A percentile compares a stretch with the other conserved stretches of the same genome.
These are phyloP conservation scores for Anolis sagrei DNA, from an alignment of 2,113 vertebrate species.

Conservation along the genomic window DNA sequence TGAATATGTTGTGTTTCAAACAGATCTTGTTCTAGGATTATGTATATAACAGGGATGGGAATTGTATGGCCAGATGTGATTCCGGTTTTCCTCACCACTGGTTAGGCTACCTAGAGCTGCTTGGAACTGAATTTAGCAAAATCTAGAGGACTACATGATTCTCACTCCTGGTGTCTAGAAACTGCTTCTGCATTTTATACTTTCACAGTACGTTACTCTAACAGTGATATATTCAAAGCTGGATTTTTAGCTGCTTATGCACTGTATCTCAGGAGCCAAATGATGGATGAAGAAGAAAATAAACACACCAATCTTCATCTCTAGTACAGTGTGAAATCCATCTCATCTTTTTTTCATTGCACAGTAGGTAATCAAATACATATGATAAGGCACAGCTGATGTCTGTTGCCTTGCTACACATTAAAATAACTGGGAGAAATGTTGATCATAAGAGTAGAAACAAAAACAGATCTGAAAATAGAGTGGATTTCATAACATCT, in stretches of 20 bases:
- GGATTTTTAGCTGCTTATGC: slow-evolving; percentile 12
- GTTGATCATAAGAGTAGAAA: slow-evolving; percentile 41
- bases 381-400: slow-evolving; percentile 13
- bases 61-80: background rate
- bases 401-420: slow-evolving; percentile 26
- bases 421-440: slow-evolving; percentile 41
- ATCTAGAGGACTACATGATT: too few relatives aligned
- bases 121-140: too few relatives aligned
- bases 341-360: slow-evolving; percentile 49
- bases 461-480: slow-evolving; percentile 40
- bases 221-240: slow-evolving; percentile 2
- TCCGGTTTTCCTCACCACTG: too few relatives aligned
- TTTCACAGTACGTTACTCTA: background rate
- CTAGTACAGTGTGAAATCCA: slow-evolving; percentile 39
- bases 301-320: slow-evolving; percentile 32
- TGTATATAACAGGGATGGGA: background rate
- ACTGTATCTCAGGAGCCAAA: slow-evolving; percentile 49
- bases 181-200: slow-evolving; percentile 33
- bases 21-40: too few relatives aligned
- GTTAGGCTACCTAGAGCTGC: too few relatives aligned
- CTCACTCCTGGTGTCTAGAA: background rate
- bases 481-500: slow-evolving; percentile 14
- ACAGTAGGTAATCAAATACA: slow-evolving; percentile 44
- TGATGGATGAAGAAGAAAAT: slow-evolving; percentile 35
- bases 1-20: too few relatives aligned